Conservation (phyloP, 2,888 invertebrate genomes). For the Suillia variegata region DNA sequence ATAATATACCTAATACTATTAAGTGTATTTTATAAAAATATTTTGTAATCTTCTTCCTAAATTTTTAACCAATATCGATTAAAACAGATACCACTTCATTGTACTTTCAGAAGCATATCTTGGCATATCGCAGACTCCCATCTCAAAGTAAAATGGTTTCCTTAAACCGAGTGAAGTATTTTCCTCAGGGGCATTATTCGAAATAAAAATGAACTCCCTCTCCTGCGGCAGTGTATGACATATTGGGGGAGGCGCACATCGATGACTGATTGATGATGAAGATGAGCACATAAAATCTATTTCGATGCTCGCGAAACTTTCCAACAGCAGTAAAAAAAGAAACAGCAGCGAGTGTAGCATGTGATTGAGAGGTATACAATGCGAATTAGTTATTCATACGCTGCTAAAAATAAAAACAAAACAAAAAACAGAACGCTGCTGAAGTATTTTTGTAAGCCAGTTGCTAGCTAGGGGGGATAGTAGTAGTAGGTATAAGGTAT, state of each 20-base stretch:
- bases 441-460: neutral
- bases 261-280: constrained; percentile 54
- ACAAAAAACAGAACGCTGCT: constrained; percentile 2
- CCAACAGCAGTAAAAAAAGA: neutral
- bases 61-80: too few relatives aligned
- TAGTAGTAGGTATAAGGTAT: neutral
- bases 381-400: constrained; percentile 50
- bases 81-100: too few relatives aligned
- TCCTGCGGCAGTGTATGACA: constrained; percentile 7
- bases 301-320: constrained; percentile 10
- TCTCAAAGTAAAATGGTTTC: neutral
- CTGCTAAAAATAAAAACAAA: constrained; percentile 22
- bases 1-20: too few relatives aligned
- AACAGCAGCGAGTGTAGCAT: constrained; percentile 26
- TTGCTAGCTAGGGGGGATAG: neutral
- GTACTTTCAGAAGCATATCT: constrained; percentile 23
- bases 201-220: neutral
- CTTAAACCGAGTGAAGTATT: neutral
- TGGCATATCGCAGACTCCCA: constrained; percentile 17
- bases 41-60: too few relatives aligned
- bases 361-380: constrained; percentile 25
- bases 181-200: neutral
- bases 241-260: constrained; percentile 27
- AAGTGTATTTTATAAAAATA: too few relatives aligned
- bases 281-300: constrained; percentile 31